Conservation (phyloP, 2,888 invertebrate genomes). For the Sipha maydis region DNA sequence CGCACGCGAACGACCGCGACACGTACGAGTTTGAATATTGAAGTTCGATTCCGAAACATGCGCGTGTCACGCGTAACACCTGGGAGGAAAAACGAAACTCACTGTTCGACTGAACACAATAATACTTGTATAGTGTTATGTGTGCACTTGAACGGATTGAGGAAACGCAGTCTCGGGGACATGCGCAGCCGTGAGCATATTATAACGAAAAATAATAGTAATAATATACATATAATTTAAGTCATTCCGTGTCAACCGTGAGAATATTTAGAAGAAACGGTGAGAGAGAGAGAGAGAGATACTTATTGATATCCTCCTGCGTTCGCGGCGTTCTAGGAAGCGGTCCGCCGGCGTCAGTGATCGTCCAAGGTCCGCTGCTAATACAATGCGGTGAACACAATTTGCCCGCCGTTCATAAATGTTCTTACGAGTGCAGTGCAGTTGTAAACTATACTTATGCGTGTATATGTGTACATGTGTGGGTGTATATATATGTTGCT, state of each 20-base stretch:
- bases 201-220: neutral
- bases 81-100: neutral
- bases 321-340: slow-evolving; percentile 31
- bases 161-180: slow-evolving; percentile 35
- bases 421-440: neutral
- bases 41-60: neutral
- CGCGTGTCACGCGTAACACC: neutral
- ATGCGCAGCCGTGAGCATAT: neutral
- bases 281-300: neutral
- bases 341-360: slow-evolving; percentile 25
- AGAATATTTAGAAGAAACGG: neutral
- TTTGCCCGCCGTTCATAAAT: neutral
- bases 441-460: neutral
- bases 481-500: neutral
- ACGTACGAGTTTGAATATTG: neutral
- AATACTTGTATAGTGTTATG: neutral
- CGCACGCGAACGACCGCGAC: neutral
- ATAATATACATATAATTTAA: neutral
- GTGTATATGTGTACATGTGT: neutral
- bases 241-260: slow-evolving; percentile 35
- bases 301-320: neutral
- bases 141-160: neutral
- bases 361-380: slow-evolving; percentile 18
- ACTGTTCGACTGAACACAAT: neutral
- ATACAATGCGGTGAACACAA: neutral